phyloP scores from a whole-genome alignment of 1,140 invertebrate genomes.

The Sitodiplosis mosellana region DNA sequence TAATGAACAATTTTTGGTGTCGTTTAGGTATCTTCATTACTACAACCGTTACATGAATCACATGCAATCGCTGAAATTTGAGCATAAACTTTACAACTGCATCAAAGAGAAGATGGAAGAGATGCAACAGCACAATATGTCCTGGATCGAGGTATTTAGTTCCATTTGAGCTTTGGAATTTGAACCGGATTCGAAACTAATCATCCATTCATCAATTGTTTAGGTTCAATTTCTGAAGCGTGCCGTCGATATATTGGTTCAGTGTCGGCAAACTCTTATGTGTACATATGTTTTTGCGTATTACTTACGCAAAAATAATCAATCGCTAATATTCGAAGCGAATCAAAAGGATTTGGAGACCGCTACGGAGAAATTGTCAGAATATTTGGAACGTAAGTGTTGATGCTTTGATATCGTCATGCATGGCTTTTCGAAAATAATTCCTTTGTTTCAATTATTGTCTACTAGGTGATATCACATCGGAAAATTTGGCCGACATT shows the following conservation, averaged over 20 bases:
- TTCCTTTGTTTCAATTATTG: no score
- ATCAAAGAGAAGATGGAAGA: slow-evolving; percentile 98
- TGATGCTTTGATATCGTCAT: no score
- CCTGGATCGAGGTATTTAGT: slow-evolving; percentile 83
- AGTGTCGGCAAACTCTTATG: slow-evolving; percentile 95
- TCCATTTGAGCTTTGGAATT: not conserved
- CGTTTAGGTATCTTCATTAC: slow-evolving; percentile 90
- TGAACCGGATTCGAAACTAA: not conserved
- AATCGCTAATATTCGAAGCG: slow-evolving; percentile 97
- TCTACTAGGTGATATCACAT: slow-evolving; percentile 95
- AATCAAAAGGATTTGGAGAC: slow-evolving; percentile 97
- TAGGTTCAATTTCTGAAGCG: slow-evolving; percentile 93
- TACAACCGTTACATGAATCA: slow-evolving; percentile 99
- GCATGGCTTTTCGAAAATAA: no score
- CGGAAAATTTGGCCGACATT: slow-evolving; percentile 92
- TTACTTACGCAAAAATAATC: slow-evolving; percentile 94
- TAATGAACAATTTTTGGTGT: no score
- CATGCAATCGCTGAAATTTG: slow-evolving; percentile 96
- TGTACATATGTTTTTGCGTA: slow-evolving; percentile 99
- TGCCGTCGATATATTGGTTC: slow-evolving; percentile 93
- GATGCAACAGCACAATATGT: slow-evolving; percentile 99
- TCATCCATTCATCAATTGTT: slow-evolving; percentile 7
- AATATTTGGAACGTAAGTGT: slow-evolving; percentile 96
- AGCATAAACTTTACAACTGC: slow-evolving; percentile 85
- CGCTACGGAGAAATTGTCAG: slow-evolving; percentile 89